A percentile compares a stretch with the other conserved stretches of the same genome.
Evolutionary conservation across 2,888 invertebrate genomes (phyloP).

Genomic region (Nephrocerus scutellatus): DNA sequence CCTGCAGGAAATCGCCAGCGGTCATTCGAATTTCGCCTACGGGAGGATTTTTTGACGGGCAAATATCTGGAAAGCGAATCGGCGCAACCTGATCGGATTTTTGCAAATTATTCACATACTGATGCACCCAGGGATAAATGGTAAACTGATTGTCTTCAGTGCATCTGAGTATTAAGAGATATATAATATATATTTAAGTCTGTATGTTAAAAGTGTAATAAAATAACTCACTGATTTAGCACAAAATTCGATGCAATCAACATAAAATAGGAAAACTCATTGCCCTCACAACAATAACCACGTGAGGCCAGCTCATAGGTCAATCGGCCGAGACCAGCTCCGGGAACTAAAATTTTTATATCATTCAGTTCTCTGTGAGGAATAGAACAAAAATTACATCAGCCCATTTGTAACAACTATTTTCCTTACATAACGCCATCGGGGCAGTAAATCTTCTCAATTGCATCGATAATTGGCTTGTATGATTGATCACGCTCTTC

Average conservation of each 20-base stretch:
- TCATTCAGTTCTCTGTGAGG: slow-evolving; percentile 36
- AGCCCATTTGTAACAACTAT: not conserved
- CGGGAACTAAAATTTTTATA: slow-evolving; percentile 82
- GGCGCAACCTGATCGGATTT: slow-evolving; percentile 73
- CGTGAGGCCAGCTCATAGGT: slow-evolving; percentile 87
- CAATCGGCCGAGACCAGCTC: slow-evolving; percentile 90
- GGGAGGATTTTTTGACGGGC: slow-evolving; percentile 58
- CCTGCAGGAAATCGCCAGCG: slow-evolving; percentile 94
- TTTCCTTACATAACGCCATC: slow-evolving; percentile 43
- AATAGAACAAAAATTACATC: slow-evolving; percentile 2
- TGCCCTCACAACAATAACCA: slow-evolving; percentile 92
- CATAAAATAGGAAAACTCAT: slow-evolving; percentile 98
- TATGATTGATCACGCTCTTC: slow-evolving; percentile 82
- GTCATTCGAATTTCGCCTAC: slow-evolving; percentile 81
- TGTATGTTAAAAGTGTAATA: slow-evolving; percentile 2
- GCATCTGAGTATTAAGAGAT: slow-evolving; percentile 25
- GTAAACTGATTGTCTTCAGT: slow-evolving; percentile 62
- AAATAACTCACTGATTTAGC: slow-evolving; percentile 65
- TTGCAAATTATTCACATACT: slow-evolving; percentile 81
- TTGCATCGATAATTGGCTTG: slow-evolving; percentile 78
- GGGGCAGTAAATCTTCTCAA: slow-evolving; percentile 64
- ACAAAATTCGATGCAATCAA: slow-evolving; percentile 93
- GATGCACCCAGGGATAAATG: slow-evolving; percentile 93
- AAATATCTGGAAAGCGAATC: slow-evolving; percentile 81
- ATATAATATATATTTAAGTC: not conserved